phyloP scores from a whole-genome alignment of 92 coral and sea anemone species.

The Bergia sp. region DNA sequence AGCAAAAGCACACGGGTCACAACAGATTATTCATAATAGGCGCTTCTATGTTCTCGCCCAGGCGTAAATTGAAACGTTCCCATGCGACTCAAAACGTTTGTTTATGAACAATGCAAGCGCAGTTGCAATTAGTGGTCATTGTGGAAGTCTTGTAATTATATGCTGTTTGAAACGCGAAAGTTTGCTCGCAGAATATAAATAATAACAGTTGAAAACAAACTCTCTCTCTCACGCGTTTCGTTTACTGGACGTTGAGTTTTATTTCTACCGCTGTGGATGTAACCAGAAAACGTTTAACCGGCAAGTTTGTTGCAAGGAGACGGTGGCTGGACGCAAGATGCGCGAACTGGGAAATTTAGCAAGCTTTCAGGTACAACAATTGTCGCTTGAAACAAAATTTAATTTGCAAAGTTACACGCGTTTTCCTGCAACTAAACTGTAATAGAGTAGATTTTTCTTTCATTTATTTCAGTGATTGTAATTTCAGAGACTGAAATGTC shows the following conservation, averaged over 20 bases:
- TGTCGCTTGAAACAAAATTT: not conserved
- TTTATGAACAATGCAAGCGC: no score
- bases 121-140: no score
- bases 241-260: constrained; percentile 1
- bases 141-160: no score
- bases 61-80: no score
- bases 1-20: no score
- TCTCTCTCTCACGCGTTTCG: not conserved
- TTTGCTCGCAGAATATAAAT: not conserved
- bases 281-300: not conserved
- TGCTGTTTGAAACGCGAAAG: not conserved
- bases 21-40: no score
- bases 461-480: no score
- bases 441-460: no score
- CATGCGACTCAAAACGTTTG: no score
- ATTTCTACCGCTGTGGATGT: constrained; percentile 16
- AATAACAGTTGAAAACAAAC: constrained; percentile 5
- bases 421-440: not conserved
- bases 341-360: not conserved
- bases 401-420: not conserved
- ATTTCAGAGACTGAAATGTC: no score
- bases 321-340: not conserved
- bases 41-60: no score
- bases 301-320: not conserved
- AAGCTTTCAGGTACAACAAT: constrained; percentile 2